These are phyloP conservation scores for Pseudomyrmex cubaensis DNA, from an alignment of 1,140 invertebrate genomes.

Conservation along the genomic window DNA sequence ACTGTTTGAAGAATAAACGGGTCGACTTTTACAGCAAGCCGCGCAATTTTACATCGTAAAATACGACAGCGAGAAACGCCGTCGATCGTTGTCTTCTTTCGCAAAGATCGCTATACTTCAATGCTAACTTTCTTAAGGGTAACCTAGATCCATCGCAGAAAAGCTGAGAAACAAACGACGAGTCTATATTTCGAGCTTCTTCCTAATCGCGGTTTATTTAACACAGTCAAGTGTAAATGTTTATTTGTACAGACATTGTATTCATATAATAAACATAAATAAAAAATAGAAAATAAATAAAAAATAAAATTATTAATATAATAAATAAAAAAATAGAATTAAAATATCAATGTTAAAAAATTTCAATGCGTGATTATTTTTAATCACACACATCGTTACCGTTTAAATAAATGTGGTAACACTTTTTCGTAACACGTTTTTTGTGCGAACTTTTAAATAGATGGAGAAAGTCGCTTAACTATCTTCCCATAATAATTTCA, in stretches of 20 bases:
- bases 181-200: constrained; percentile 5
- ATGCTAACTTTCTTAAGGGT: constrained; percentile 56
- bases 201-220: background rate
- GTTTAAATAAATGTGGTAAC: no score
- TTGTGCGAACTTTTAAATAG: background rate
- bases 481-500: background rate
- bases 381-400: background rate
- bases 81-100: constrained; percentile 12
- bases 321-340: no score
- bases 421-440: no score
- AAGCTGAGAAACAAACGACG: constrained; percentile 32
- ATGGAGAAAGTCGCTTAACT: no score
- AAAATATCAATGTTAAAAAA: no score
- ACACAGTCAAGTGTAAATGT: background rate
- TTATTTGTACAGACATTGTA: background rate
- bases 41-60: constrained; percentile 24
- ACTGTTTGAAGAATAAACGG: constrained; percentile 33
- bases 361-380: background rate
- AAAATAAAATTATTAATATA: no score
- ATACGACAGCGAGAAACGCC: constrained; percentile 32
- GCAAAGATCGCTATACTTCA: background rate
- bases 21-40: constrained; percentile 6
- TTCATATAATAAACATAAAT: background rate
- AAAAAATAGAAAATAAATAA: no score
- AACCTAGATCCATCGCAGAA: constrained; percentile 47